Evolutionary conservation across 2,113 vertebrate species (phyloP), one percentile per base, ranked within the genome.

Genomic region (Oncorhynchus clarkii): DNA sequence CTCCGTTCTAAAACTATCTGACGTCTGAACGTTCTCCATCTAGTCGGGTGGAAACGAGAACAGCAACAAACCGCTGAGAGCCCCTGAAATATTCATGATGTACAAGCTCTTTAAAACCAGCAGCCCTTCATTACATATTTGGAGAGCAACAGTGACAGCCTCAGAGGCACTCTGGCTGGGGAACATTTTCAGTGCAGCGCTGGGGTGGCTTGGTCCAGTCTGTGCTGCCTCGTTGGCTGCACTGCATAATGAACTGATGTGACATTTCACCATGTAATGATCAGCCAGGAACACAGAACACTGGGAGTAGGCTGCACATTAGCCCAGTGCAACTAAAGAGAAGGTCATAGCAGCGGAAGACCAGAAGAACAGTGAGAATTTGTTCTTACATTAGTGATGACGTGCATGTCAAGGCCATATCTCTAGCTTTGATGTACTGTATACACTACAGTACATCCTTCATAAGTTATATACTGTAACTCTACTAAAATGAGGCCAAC

Each of bases 31-130:
- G 60, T 13, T 64, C 34, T 34, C 9, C 8, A 51, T 13, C 51
- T 31, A 76, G 48, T 68, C 29, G 27, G 51, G 16, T 22, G 18
- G 29, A 76, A 68, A 31, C 6, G 48, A 76, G 67, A 69, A 70
- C 65, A 70, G 49, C 26, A n/a, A 59, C 64, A 49, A 67, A 54
- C 5, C 12, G 27, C 18, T 11, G n/a, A 27, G 12, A 73, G 29
- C 27, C 13, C 27, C 29, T 78, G 71, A 69, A 78, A 73, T 73
- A 69, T 76, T 76, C 67, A 76, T 69, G n/a, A 70, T 3, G n/a
- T 76, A 70, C 67, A 76, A 60, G 67, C 67, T 18, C 34, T 59
- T 48, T 70, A 45, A 60, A 74, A 45, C 59, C 24, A 3, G 4
- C 31, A 27, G 51, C 18, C 71, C 13, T 73, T 60, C 20, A 29